A percentile compares a stretch with the other conserved stretches of the same genome.
Conservation (phyloP, 2,888 invertebrate genomes). For the Melinopterus prodromus region DNA sequence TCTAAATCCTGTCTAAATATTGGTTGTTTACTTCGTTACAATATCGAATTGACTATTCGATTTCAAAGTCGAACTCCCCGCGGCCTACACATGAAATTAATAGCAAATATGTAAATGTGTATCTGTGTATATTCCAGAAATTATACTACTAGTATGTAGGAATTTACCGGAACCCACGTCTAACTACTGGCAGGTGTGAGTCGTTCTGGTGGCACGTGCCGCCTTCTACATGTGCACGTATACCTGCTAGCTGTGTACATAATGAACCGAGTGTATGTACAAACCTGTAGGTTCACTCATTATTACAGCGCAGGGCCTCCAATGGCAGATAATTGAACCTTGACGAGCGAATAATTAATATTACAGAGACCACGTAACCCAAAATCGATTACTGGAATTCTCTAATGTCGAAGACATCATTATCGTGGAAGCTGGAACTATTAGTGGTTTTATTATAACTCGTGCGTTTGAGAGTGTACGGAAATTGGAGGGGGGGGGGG, state of each 20-base stretch:
- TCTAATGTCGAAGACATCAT: not conserved
- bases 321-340: not conserved
- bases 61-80: not conserved
- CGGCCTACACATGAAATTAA: not conserved
- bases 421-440: not conserved
- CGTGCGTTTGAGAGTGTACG: too few species aligned
- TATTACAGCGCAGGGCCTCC: not conserved
- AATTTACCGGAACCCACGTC: not conserved
- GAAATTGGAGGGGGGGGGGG: too few species aligned
- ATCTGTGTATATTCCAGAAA: not conserved
- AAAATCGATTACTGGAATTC: not conserved
- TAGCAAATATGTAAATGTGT: not conserved
- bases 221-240: not conserved
- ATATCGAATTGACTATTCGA: too few species aligned
- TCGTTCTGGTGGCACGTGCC: not conserved
- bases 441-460: too few species aligned
- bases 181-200: not conserved
- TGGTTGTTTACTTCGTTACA: too few species aligned
- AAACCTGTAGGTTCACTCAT: not conserved
- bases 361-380: not conserved
- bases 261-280: not conserved
- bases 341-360: slow-evolving; percentile 4
- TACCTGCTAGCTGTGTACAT: not conserved
- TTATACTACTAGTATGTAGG: not conserved
- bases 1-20: too few species aligned